Base-by-base conservation (phyloP, 2,797 vertebrate genomes). In the Thaleichthys pacificus region DNA sequence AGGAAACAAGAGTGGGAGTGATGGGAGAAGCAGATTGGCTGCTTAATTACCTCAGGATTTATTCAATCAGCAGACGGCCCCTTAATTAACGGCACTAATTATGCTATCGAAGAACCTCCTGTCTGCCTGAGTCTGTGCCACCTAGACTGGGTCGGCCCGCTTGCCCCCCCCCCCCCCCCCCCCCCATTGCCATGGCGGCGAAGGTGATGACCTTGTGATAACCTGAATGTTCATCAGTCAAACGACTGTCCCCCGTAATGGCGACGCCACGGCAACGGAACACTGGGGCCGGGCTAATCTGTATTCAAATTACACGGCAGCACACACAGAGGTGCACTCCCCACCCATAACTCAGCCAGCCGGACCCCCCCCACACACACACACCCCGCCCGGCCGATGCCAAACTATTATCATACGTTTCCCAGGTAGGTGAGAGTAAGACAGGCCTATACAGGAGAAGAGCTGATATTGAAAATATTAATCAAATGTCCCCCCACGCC, bases 151-250 rank as follows among this genome's bases (percentile, higher is more conserved):
- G 87, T 87, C 85, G 64, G 85, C 80, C 75, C 61, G 68, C 82
- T 85, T 84, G 81, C 88, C 78, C 79, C 86, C 85, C 85, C 89
- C 86, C 80, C 85, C 30, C n/a, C n/a, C n/a, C 61, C 78, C 56
- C 68, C 64, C 70, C 73, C 61, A 67, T 65, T 35, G 24, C 62
- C 60, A 56, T 85, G 78, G 79, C 85, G 83, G 88, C 91, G 88
- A 92, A 94, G 90, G 93, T 92, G 85, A 92, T 95, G 95, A 96
- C 95, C 95, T 96, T 96, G 95, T 91, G 93, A 95, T 97, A 96
- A 96, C 96, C 95, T 71, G 77, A 90, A 92, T 95, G 94, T 94
- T 95, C 93, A 94, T 96, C 92, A 92, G 94, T 96, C 95, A 96
- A 92, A 95, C 94, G 91, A 94, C 94, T 91, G 91, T 95, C 93